Base-by-base conservation (phyloP, 2,888 invertebrate genomes). In the Orthosia cruda region DNA sequence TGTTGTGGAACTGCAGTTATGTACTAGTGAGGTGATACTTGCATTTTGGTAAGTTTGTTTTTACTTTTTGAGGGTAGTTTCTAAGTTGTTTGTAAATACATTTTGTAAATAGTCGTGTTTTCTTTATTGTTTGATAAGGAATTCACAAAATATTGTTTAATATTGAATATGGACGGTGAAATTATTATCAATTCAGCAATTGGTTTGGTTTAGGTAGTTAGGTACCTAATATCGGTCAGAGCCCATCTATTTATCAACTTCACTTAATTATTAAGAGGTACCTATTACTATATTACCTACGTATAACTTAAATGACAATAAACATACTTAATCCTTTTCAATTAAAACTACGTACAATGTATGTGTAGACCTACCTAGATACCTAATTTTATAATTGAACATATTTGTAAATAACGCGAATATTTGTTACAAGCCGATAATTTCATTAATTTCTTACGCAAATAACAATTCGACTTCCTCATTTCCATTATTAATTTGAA, bases 1-100 rank as follows among this genome's bases (percentile, higher is more conserved):
- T 82, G 55, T 80, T 80, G 79, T 86, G 82, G 80, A 87, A 72
- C 81, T 82, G 75, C 65, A 83, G 86, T 80, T 80, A 77, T 84
- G 79, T 72, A 57, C 72, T 69, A 67, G 59, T 70, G 75, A 66
- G 82, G 77, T 79, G 82, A 61, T 68, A 40, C 26, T 69, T 68
- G 70, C 66, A 47, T 59, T 81, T 83, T 45, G 86, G 87, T 87
- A 77, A 87, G 87, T 84, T 73, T 74, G 20, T 64, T 64, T 47
- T 23, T 57, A 76, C 20, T 66, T 40, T 49, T 68, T 70, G 83
- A 32, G 70, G 86, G 85, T 87, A 79, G 54, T 58, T 80, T 74
- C 57, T 20, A 32, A 61, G 50, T 32, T 57, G 9, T 65, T 71
- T 20, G 23, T 55, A 63, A 40, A 12, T 50, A 57, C 1, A 12